These are phyloP conservation scores for Xiphophorus maculatus DNA, from an alignment of 2,113 vertebrate species.

Conservation along the genomic window DNA sequence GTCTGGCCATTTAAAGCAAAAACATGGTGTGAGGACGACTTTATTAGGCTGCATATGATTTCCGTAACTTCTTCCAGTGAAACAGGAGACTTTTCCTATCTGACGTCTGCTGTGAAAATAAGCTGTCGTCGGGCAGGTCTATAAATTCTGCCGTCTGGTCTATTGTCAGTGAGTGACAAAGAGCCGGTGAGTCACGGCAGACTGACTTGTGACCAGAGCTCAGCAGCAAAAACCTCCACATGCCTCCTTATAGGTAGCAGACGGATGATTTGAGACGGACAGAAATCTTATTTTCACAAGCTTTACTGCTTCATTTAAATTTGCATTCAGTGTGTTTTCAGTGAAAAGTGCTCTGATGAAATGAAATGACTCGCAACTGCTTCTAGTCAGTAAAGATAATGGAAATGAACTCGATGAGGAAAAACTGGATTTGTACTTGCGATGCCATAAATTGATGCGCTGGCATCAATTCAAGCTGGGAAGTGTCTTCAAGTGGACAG, in stretches of 20 bases:
- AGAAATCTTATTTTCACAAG: background rate
- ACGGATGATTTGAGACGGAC: background rate
- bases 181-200: constrained; percentile 44
- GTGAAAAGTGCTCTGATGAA: too few species aligned
- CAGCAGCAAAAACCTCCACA: background rate
- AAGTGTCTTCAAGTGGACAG: too few species aligned
- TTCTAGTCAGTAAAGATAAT: too few species aligned
- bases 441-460: background rate
- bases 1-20: background rate
- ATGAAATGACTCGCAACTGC: too few species aligned
- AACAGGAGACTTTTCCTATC: constrained; percentile 3
- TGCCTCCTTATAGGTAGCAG: background rate
- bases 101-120: constrained; percentile 3
- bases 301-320: too few species aligned
- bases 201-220: constrained; percentile 20
- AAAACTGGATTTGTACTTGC: background rate
- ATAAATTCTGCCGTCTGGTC: constrained; percentile 29
- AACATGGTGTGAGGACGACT: background rate
- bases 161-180: constrained; percentile 26
- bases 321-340: background rate
- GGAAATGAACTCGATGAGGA: too few species aligned
- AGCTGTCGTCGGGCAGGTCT: constrained; percentile 6
- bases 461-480: background rate
- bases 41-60: background rate
- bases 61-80: background rate